These are phyloP conservation scores for Atractosteus spatula DNA, from an alignment of 2,113 vertebrate species.

Conservation along the genomic window DNA sequence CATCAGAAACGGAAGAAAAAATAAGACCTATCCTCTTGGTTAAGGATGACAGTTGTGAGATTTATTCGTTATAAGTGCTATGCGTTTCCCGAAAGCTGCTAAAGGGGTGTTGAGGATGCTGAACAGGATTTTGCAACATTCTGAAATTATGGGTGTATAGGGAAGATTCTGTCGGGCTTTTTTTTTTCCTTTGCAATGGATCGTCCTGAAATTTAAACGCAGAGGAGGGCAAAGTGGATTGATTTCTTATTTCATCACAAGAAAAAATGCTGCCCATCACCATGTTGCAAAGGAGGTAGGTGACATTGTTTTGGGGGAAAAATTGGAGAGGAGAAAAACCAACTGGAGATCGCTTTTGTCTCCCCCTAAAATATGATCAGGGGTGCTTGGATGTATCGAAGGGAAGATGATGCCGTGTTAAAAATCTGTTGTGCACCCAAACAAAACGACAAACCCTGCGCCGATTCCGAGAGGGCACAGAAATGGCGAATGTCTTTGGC, in stretches of 20 bases:
- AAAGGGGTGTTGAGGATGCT: constrained; percentile 26
- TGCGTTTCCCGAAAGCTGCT: constrained; percentile 33
- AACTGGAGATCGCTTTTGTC: constrained; percentile 38
- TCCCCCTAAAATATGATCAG: constrained; percentile 72
- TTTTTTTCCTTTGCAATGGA: constrained; percentile 32
- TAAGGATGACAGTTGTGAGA: constrained; percentile 32
- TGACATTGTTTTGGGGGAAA: constrained; percentile 49
- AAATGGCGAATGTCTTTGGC: constrained; percentile 77
- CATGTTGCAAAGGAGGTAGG: constrained; percentile 56
- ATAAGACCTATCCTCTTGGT: constrained; percentile 24
- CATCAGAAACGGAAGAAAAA: constrained; percentile 54
- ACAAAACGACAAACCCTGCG: constrained; percentile 70
- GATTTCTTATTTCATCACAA: constrained; percentile 28
- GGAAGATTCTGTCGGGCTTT: constrained; percentile 16
- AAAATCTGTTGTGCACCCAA: constrained; percentile 62
- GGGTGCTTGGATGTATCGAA: constrained; percentile 74
- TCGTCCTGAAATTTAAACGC: constrained; percentile 34
- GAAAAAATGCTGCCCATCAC: constrained; percentile 29
- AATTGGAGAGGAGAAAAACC: constrained; percentile 38
- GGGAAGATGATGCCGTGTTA: constrained; percentile 66
- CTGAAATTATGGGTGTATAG: constrained; percentile 26
- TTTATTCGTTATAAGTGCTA: constrained; percentile 17
- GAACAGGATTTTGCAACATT: constrained; percentile 29
- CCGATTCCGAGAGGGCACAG: constrained; percentile 75
- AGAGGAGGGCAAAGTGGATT: constrained; percentile 35